A percentile compares a stretch with the other conserved stretches of the same genome.
Conservation (phyloP, 2,113 vertebrate species). For the Urocynchramus pylzowi region DNA sequence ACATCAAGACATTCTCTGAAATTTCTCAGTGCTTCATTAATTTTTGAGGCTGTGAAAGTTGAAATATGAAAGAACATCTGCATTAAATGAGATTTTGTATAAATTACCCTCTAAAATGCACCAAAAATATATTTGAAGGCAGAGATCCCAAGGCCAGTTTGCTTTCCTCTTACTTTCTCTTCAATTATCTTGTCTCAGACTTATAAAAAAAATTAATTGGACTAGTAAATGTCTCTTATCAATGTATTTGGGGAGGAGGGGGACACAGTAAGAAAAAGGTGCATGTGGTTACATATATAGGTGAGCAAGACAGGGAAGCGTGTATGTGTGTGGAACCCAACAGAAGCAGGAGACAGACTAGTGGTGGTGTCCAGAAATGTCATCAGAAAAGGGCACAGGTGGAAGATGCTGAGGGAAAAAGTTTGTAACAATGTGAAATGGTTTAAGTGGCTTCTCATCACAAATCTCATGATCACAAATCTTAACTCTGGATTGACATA, state of each 20-base stretch:
- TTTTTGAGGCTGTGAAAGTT: slow-evolving; percentile 48
- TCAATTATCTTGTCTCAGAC: slow-evolving; percentile 32
- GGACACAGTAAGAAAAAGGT: neutral
- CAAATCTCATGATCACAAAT: neutral
- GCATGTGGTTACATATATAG: neutral
- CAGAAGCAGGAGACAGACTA: neutral
- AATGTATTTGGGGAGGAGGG: neutral
- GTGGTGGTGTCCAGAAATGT: neutral
- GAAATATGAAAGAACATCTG: slow-evolving; percentile 56
- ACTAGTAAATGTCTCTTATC: neutral
- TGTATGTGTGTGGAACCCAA: neutral
- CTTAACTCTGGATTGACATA: neutral
- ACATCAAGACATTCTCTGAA: slow-evolving; percentile 11
- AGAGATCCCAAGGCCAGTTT: slow-evolving; percentile 39
- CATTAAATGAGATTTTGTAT: slow-evolving; percentile 63
- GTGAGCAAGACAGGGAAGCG: neutral
- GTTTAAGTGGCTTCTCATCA: neutral
- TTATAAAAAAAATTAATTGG: slow-evolving; percentile 43
- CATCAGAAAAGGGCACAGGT: neutral
- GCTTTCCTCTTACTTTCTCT: slow-evolving; percentile 50
- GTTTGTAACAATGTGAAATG: neutral
- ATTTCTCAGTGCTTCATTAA: slow-evolving; percentile 53
- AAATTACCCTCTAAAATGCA: slow-evolving; percentile 64
- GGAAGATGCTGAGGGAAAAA: neutral
- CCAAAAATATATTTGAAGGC: slow-evolving; percentile 52